Conservation (phyloP, 2,797 vertebrate genomes). For the Scomberomorus guttatus region DNA sequence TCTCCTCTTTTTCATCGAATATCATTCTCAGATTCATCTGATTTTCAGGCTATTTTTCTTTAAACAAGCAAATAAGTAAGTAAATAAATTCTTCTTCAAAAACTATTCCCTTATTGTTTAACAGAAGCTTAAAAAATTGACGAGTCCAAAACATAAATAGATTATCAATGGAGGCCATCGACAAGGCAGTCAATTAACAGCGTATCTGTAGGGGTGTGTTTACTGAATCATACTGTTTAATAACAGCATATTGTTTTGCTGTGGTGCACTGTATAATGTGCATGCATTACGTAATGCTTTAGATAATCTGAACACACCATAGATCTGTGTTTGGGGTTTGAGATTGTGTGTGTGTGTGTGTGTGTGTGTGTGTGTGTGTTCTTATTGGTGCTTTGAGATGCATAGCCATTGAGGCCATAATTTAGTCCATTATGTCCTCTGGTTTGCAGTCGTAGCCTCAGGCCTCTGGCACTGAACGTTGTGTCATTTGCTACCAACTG, state of each 20-base stretch:
- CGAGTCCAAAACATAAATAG: background rate
- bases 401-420: constrained; percentile 85
- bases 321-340: constrained; percentile 50
- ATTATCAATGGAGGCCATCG: constrained; percentile 11
- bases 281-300: constrained; percentile 64
- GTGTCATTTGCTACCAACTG: constrained; percentile 94
- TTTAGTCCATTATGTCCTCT: constrained; percentile 88
- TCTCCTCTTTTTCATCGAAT: constrained; percentile 19
- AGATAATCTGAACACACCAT: constrained; percentile 22
- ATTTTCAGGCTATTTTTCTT: constrained; percentile 11
- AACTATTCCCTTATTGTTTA: background rate
- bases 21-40: background rate
- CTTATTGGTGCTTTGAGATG: constrained; percentile 81
- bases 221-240: constrained; percentile 50
- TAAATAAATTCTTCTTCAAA: background rate
- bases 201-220: constrained; percentile 21
- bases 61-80: background rate
- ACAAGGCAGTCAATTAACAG: constrained; percentile 41
- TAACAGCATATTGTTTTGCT: constrained; percentile 49
- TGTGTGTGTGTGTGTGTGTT: constrained; percentile 62
- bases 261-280: constrained; percentile 43
- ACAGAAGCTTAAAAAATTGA: constrained; percentile 17
- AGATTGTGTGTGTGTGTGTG: constrained; percentile 24
- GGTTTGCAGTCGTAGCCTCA: constrained; percentile 86
- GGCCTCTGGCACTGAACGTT: constrained; percentile 88